Percentiles rank a stretch among this genome's conserved stretches.
Conservation (phyloP, 2,113 vertebrate species). For the Camelus dromedarius region DNA sequence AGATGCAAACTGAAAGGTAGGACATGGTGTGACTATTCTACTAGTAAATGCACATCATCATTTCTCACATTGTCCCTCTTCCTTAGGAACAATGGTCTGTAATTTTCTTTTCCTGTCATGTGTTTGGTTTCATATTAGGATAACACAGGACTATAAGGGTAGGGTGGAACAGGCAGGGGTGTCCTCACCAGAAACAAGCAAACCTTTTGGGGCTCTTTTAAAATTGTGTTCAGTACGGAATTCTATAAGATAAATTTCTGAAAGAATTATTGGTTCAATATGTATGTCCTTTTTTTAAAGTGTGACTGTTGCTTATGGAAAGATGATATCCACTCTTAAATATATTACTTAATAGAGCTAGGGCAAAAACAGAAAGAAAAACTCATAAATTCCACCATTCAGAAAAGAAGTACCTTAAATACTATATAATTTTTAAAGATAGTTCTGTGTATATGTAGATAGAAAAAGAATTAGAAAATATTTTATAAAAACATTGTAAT, state of each 20-base stretch:
- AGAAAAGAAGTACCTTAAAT: not conserved
- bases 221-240: not conserved
- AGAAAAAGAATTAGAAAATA: not conserved
- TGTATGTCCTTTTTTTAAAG: not conserved
- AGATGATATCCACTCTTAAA: not conserved
- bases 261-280: not conserved
- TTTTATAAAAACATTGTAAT: not conserved
- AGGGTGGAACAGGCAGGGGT: not conserved
- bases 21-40: too few species aligned
- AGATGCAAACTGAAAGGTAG: not conserved
- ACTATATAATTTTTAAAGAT: not conserved
- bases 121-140: not conserved
- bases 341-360: not conserved
- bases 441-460: not conserved
- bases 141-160: too few species aligned
- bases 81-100: not conserved
- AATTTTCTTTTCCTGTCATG: not conserved
- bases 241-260: not conserved
- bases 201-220: not conserved
- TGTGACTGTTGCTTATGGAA: not conserved
- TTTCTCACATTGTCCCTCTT: not conserved
- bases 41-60: not conserved
- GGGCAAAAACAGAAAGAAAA: not conserved
- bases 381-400: not conserved
- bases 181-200: not conserved